Percentiles rank a stretch among this genome's conserved stretches.
These are phyloP conservation scores for Leptinotarsa defecta DNA, from an alignment of 1,140 invertebrate genomes.

Conservation along the genomic window DNA sequence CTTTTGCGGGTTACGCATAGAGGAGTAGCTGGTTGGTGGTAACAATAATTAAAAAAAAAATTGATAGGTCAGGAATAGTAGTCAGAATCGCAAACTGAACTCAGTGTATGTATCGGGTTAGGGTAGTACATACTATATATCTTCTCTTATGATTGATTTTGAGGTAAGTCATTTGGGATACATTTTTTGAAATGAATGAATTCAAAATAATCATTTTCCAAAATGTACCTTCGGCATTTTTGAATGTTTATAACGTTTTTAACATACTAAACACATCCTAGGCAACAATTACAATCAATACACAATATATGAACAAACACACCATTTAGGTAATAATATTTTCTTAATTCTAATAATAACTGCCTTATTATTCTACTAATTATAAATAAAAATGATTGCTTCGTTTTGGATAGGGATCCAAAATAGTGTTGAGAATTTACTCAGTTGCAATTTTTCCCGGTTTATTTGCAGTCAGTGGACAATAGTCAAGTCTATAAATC, in stretches of 20 bases:
- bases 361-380: constrained; percentile 9
- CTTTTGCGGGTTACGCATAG: no score
- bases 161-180: no score
- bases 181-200: no score
- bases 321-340: constrained; percentile 25
- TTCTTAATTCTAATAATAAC: constrained; percentile 24
- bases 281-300: constrained; percentile 39
- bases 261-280: constrained; percentile 36
- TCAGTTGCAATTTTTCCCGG: neutral
- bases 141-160: no score
- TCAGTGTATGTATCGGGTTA: no score
- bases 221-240: no score
- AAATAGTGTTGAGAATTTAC: neutral
- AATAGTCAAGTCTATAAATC: neutral
- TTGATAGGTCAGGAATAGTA: no score
- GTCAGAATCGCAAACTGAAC: no score
- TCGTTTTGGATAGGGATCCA: constrained; percentile 12
- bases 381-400: constrained; percentile 28
- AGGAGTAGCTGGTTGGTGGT: no score
- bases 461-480: neutral
- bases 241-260: neutral
- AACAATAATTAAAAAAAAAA: no score
- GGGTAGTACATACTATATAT: no score
- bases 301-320: constrained; percentile 44
- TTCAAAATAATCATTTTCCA: no score